Evolutionary conservation across 2,888 invertebrate species (phyloP).

Genomic region (Yponomeuta malinellus): DNA sequence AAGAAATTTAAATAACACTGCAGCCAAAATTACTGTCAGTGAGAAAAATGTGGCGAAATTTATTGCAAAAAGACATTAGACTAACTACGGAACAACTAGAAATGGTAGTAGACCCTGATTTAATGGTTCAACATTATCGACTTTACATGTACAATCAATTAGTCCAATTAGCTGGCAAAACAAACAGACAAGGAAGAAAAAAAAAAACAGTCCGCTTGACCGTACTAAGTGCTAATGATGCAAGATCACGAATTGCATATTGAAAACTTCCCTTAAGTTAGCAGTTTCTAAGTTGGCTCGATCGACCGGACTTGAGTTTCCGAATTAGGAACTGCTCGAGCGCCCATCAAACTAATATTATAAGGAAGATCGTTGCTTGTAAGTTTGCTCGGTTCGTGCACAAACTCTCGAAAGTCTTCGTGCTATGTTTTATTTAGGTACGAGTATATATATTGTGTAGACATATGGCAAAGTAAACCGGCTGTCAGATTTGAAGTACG

Average conservation of each 20-base stretch:
- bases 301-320: background rate
- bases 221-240: background rate
- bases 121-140: background rate
- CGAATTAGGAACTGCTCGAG: background rate
- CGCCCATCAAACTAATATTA: background rate
- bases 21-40: constrained; percentile 39
- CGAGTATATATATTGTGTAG: no score
- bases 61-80: background rate
- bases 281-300: background rate
- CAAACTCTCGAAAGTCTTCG: no score
- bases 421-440: no score
- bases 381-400: no score
- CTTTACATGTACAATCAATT: background rate
- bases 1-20: constrained; percentile 39
- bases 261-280: background rate
- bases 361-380: background rate
- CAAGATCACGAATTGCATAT: background rate
- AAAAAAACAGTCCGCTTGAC: background rate
- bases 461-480: no score
- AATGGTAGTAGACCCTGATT: background rate
- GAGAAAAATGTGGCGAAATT: constrained; percentile 20
- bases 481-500: no score
- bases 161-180: background rate
- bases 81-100: background rate
- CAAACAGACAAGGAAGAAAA: background rate